These are phyloP conservation scores for Enoplolaimus lenunculus DNA, from an alignment of 2,888 invertebrate genomes.

Conservation along the genomic window DNA sequence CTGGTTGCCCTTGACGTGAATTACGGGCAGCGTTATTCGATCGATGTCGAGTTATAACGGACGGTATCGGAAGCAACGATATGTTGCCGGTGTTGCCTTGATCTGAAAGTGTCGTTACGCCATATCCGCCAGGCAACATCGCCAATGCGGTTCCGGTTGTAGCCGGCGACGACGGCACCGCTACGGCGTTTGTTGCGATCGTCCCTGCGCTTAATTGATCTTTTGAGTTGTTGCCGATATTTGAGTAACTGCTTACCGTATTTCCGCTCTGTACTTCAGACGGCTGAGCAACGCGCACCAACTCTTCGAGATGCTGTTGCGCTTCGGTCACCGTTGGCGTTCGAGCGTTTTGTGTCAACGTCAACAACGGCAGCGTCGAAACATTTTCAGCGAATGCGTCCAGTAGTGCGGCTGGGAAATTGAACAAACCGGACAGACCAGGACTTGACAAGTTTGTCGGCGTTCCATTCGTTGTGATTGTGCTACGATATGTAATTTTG, in stretches of 20 bases:
- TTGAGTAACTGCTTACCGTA: background rate
- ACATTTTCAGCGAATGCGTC: background rate
- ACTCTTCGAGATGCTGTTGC: constrained; percentile 20
- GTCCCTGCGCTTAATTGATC: too few species aligned
- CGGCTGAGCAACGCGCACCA: constrained; percentile 3
- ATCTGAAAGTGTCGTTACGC: too few species aligned
- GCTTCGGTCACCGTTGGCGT: constrained; percentile 21
- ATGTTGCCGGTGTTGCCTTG: too few species aligned
- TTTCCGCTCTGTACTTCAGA: background rate
- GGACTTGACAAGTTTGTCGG: constrained; percentile 19
- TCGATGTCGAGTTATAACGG: too few species aligned
- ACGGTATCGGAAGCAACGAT: too few species aligned
- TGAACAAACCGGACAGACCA: constrained; percentile 33
- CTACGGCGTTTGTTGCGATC: background rate
- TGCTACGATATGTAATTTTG: constrained; percentile 21
- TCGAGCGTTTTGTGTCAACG: constrained; percentile 13
- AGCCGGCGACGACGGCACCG: background rate
- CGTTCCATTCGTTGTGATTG: constrained; percentile 22
- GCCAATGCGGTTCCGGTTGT: background rate
- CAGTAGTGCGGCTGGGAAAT: constrained; percentile 30
- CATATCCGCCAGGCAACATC: background rate
- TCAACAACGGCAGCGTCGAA: constrained; percentile 14
- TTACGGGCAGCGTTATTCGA: too few species aligned
- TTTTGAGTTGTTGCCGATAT: too few species aligned
- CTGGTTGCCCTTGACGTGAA: background rate